Base-by-base conservation (phyloP, 1,140 invertebrate species). In the Delia radicum region DNA sequence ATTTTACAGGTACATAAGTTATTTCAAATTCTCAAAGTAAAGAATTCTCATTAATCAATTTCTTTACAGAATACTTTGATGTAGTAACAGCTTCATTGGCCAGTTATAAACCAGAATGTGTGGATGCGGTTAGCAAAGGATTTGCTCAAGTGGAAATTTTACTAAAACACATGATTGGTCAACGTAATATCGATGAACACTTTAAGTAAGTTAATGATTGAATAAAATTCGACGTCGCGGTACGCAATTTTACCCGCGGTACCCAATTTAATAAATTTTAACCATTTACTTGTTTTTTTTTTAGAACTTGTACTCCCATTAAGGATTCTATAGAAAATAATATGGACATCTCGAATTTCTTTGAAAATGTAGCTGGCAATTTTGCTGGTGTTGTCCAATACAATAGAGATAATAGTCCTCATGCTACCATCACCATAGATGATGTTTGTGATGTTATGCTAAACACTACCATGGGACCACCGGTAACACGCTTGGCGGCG, bases 351-450 rank as follows among this genome's bases (percentile, higher is more conserved):
- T 88, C 92, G 0, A 96, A 93, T 82, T 91, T 98, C 13, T 95
- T 92, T 81, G 92, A 92, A 80, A 91, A 89, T 65, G 84, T 98
- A n/a, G 93, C 95, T 5, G 91, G 91, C 42, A 95, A 96, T 87
- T 93, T 95, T 85, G 93, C 93, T 3, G 94, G 92, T 42, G 90
- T 98, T 67, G 96, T 97, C 0, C 96, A 98, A 80, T 98, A 98
- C 85, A 98, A 98, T 84, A 94, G 96, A 85, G 96, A 98, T 80
- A 98, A 98, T 86, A 88, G 96, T 61, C 89, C 91, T 88, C 81
- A 91, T 33, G 90, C 89, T 12, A 93, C 92, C 76, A 89, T 96
- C 2, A 96, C 95, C 0, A 94, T 98, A 29, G 92, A 96, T 80
- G 90, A 85, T 10, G 84, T 85, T 10, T 97, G 95, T 83, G 87